Evolutionary conservation across 2,888 invertebrate genomes (phyloP), one percentile per base, ranked within the genome.

Genomic region (Odontothrips loti): DNA sequence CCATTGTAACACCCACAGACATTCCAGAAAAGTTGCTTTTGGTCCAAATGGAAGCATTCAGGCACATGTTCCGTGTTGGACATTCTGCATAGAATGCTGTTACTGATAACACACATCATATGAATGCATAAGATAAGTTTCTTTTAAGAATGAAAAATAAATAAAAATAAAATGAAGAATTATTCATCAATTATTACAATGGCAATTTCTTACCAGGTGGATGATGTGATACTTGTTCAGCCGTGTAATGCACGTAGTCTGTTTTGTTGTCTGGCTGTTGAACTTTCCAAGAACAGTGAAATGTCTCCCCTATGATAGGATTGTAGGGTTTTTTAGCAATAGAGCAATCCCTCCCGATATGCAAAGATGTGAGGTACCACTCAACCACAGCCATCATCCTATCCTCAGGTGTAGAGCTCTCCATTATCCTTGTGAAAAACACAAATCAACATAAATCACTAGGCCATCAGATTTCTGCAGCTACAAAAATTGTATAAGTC

Each of bases 271-370:
- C 84, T 80, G 84, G 82, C 27, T 83, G 85, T 4, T 88, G 90
- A 82, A 94, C 87, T 85, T 94, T 93, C 95, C 95, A 95, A 86
- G 93, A 91, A 86, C 95, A 96, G 82, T 93, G 91, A 89, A 99
- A 99, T 82, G 96, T 92, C 89, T 99, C 99, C 0, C 99, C 99
- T 85, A 99, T 89, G 84, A 99, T 95, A 8, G 99, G 98, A 90
- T 99, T 99, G 89, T 98, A 99, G 0, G 98, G 98, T 87, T 99
- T 99, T 89, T 98, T 98, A 83, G 98, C 98, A 47, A 99, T 97
- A 51, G 96, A 93, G 83, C 96, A 96, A 88, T 97, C 97, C 83
- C 98, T 92, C 0, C 98, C 98, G 1, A 98, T 99, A 89, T 99
- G 98, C 89, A 97, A 99, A 82, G 98, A 97, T 85, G 97, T 97